Evolutionary conservation across 1,140 invertebrate species (phyloP).

Genomic region (Lepidurus apus): DNA sequence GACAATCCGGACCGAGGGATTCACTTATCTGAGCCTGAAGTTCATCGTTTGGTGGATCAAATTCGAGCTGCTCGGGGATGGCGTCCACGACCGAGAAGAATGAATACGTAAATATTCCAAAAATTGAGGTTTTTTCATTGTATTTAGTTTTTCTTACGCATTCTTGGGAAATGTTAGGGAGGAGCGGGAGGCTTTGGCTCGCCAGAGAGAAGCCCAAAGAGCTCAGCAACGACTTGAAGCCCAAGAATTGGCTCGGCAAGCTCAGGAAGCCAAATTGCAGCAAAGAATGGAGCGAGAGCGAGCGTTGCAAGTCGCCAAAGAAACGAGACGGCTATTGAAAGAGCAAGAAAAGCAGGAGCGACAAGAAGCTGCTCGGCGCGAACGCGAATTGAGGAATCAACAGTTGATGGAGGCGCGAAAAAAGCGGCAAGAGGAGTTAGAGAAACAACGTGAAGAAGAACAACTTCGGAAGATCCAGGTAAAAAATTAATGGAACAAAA

Average conservation of each 20-base stretch:
- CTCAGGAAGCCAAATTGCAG: slow-evolving; percentile 44
- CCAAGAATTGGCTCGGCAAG: slow-evolving; percentile 44
- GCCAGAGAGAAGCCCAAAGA: slow-evolving; percentile 30
- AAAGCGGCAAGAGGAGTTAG: slow-evolving; percentile 75
- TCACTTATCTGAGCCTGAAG: slow-evolving; percentile 49
- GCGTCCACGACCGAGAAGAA: slow-evolving; percentile 39
- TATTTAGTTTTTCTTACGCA: background rate
- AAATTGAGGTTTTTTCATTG: background rate
- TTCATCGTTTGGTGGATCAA: slow-evolving; percentile 49
- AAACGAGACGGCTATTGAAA: slow-evolving; percentile 51
- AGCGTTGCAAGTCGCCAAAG: slow-evolving; percentile 55
- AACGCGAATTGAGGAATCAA: slow-evolving; percentile 66
- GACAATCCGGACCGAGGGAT: slow-evolving; percentile 44
- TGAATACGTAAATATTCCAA: slow-evolving; percentile 51
- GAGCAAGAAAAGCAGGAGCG: slow-evolving; percentile 72
- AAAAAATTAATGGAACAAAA: slow-evolving; percentile 67
- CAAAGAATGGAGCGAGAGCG: slow-evolving; percentile 52
- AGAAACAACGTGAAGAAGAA: slow-evolving; percentile 75
- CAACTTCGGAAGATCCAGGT: slow-evolving; percentile 78
- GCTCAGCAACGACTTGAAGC: slow-evolving; percentile 37
- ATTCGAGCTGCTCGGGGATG: slow-evolving; percentile 40
- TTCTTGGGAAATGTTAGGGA: slow-evolving; percentile 31
- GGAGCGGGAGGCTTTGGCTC: slow-evolving; percentile 38
- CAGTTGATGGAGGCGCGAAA: slow-evolving; percentile 70
- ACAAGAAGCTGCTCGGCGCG: slow-evolving; percentile 66